Percentiles rank a stretch among this genome's conserved stretches.
phyloP scores from a whole-genome alignment of 2,113 vertebrate species.

The Psittacula cyanocephala region DNA sequence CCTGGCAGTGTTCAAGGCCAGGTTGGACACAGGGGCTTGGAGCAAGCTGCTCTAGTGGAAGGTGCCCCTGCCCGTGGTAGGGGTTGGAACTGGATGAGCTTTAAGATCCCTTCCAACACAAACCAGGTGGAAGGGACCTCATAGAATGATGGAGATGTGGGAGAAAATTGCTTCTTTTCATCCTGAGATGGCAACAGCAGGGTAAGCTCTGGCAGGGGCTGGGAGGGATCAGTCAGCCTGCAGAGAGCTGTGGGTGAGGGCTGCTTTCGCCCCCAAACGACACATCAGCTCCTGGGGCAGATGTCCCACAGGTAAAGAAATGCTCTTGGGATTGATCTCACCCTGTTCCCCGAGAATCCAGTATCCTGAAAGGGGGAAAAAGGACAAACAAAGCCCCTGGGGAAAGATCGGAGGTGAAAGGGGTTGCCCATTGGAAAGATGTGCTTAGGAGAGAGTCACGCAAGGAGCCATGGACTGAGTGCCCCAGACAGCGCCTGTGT shows the following conservation, averaged over 20 bases:
- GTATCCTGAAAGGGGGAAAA: not conserved
- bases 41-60: accelerated
- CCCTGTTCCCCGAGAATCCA: not conserved
- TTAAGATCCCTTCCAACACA: not conserved
- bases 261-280: not conserved
- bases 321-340: accelerated
- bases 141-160: no score
- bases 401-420: not conserved
- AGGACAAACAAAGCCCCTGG: not conserved
- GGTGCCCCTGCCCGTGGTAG: not conserved
- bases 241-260: not conserved
- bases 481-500: not conserved
- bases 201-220: no score
- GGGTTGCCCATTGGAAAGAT: accelerated
- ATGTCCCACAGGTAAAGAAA: not conserved
- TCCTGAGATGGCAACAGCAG: not conserved
- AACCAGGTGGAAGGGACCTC: not conserved
- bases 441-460: not conserved
- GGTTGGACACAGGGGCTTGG: not conserved
- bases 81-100: not conserved
- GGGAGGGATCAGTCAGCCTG: not conserved
- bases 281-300: not conserved
- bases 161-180: not conserved
- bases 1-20: not conserved
- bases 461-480: accelerated